Conservation (phyloP, 2,888 invertebrate genomes). For the Drosophila formosana region DNA sequence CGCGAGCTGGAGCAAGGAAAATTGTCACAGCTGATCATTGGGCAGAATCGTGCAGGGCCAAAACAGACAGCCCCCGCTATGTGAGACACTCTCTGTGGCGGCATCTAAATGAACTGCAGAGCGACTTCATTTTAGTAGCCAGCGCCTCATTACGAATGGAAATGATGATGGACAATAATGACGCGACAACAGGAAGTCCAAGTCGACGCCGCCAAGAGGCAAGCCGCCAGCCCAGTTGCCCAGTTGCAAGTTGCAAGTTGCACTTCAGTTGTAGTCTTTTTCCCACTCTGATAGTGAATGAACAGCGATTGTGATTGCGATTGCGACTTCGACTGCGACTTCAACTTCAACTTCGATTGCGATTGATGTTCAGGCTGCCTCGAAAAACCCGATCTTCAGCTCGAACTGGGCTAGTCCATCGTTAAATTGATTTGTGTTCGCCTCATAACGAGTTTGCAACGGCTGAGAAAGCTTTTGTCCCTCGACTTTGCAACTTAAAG, state of each 20-base stretch:
- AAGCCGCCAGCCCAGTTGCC: slow-evolving; percentile 9
- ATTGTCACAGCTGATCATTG: slow-evolving; percentile 78
- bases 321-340: not conserved
- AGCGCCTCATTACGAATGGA: slow-evolving; percentile 82
- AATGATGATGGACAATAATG: slow-evolving; percentile 84
- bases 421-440: slow-evolving; percentile 79
- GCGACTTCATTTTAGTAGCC: slow-evolving; percentile 78
- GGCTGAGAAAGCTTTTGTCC: slow-evolving; percentile 67
- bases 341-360: not conserved
- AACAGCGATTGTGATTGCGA: slow-evolving; percentile 42
- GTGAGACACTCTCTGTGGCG: slow-evolving; percentile 55
- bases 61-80: slow-evolving; percentile 62
- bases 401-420: slow-evolving; percentile 77
- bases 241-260: slow-evolving; percentile 8
- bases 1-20: slow-evolving; percentile 40
- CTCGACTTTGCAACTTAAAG: slow-evolving; percentile 33
- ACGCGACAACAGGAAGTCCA: slow-evolving; percentile 84
- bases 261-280: slow-evolving; percentile 22
- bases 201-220: slow-evolving; percentile 27
- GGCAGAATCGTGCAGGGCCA: slow-evolving; percentile 47
- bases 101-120: slow-evolving; percentile 81
- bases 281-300: slow-evolving; percentile 44
- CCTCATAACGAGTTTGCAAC: slow-evolving; percentile 64
- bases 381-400: slow-evolving; percentile 41
- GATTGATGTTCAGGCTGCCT: slow-evolving; percentile 29